Conservation (phyloP, 2,888 invertebrate species). For the Adelphocoris suturalis region DNA sequence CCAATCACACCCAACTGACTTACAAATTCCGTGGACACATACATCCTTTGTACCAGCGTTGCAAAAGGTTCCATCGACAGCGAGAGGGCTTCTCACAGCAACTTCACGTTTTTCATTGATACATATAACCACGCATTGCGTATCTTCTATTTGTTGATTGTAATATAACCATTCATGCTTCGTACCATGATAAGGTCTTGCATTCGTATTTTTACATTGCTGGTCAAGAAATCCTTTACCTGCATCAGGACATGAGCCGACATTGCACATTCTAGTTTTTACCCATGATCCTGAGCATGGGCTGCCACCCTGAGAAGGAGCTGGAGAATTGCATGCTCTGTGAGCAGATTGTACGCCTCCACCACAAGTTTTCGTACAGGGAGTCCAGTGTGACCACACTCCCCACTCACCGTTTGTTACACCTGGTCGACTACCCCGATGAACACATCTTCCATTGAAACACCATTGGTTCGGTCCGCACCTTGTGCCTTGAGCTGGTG, state of each 20-base stretch:
- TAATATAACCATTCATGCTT: conserved; percentile 61
- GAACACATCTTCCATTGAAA: conserved; percentile 83
- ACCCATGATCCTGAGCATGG: conserved; percentile 88
- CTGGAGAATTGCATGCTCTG: conserved; percentile 87
- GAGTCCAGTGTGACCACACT: conserved; percentile 82
- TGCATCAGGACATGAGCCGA: conserved; percentile 84
- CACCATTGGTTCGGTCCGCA: conserved; percentile 86
- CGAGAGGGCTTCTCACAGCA: conserved; percentile 73
- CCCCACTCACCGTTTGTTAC: conserved; percentile 85
- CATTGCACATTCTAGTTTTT: conserved; percentile 90
- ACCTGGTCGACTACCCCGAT: conserved; percentile 82
- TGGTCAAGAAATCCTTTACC: conserved; percentile 86
- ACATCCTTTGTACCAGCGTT: conserved; percentile 74
- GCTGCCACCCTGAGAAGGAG: conserved; percentile 84
- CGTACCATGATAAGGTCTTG: conserved; percentile 51
- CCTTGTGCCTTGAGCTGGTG: conserved; percentile 84
- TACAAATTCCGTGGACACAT: conserved; percentile 74
- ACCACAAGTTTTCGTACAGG: conserved; percentile 89
- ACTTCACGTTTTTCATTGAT: conserved; percentile 73
- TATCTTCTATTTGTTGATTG: conserved; percentile 61
- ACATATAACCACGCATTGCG: conserved; percentile 73
- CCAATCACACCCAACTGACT: conserved; percentile 84
- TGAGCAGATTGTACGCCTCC: conserved; percentile 88
- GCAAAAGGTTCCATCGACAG: conserved; percentile 74
- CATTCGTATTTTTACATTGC: conserved; percentile 82